A percentile compares a stretch with the other conserved stretches of the same genome.
These are phyloP conservation scores for Dyspetes luteomarginatus DNA, from an alignment of 2,888 invertebrate species.

Conservation along the genomic window DNA sequence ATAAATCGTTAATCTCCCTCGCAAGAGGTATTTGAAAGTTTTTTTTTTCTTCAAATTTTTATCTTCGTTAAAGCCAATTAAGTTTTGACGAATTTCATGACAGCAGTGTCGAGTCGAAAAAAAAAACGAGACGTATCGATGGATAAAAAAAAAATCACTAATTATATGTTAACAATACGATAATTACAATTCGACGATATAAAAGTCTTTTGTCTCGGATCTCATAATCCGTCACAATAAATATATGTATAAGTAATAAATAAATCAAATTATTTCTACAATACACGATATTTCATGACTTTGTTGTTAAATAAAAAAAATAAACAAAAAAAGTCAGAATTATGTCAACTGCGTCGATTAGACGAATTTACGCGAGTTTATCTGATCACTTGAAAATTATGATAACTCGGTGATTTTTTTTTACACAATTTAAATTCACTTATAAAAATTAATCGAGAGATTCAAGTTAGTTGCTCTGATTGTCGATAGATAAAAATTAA, in stretches of 20 bases:
- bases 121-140: not conserved
- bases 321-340: not conserved
- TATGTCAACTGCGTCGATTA: not conserved
- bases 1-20: not conserved
- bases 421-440: slow-evolving; percentile 12
- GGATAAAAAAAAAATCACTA: slow-evolving; percentile 14
- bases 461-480: not conserved
- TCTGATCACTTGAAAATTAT: not conserved
- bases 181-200: not conserved
- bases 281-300: not conserved
- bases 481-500: not conserved
- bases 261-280: not conserved
- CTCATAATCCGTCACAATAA: slow-evolving; percentile 40
- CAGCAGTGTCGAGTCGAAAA: no score
- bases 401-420: not conserved
- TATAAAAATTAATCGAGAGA: slow-evolving; percentile 25
- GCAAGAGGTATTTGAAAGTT: not conserved
- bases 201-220: slow-evolving; percentile 11
- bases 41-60: not conserved
- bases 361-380: not conserved
- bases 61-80: no score
- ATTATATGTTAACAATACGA: slow-evolving; percentile 19
- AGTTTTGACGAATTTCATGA: no score
- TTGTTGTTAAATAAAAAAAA: no score
- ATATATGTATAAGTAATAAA: slow-evolving; percentile 23